These are phyloP conservation scores for Mustelus asterias DNA, from an alignment of 2,113 vertebrate species.

Conservation along the genomic window DNA sequence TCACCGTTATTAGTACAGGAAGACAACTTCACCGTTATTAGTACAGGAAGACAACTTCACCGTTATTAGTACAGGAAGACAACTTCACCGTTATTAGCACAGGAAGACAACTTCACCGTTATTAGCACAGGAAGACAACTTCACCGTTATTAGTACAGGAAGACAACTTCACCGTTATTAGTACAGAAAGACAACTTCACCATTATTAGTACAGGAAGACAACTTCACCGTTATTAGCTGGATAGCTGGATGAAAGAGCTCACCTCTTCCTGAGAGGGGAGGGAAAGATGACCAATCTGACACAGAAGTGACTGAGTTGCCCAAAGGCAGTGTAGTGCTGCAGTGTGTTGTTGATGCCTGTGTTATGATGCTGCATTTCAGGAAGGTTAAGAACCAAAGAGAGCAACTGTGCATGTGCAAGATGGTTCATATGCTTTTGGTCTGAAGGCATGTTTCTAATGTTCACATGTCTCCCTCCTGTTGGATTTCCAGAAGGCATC, in stretches of 20 bases:
- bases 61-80: neutral
- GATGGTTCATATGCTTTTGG: no score
- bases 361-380: neutral
- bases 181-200: neutral
- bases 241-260: neutral
- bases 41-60: neutral
- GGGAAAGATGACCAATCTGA: neutral
- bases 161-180: neutral
- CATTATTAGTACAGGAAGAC: neutral
- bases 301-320: neutral
- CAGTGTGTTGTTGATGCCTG: neutral
- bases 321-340: neutral
- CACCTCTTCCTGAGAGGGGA: neutral
- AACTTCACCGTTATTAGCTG: neutral
- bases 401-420: no score
- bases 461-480: neutral
- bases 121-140: neutral
- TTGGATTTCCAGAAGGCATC: neutral
- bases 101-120: neutral
- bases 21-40: neutral
- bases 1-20: neutral
- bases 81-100: neutral
- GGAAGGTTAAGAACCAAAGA: neutral
- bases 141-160: neutral
- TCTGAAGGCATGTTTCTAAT: neutral